Conservation (phyloP, 1,140 invertebrate genomes). For the Brachionus paranguensis region DNA sequence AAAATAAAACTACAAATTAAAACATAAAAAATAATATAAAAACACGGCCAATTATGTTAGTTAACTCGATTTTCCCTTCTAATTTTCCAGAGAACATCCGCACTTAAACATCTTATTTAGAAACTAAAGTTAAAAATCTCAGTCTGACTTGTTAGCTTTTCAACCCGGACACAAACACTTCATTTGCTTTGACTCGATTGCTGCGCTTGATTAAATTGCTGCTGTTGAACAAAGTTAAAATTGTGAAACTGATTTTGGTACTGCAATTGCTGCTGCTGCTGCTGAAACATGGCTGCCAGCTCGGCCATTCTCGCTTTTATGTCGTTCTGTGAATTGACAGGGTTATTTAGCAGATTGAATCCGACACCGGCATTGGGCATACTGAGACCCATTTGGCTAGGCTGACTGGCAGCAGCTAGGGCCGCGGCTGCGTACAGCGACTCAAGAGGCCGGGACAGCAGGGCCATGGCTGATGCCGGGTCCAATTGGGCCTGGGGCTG, state of each 20-base stretch:
- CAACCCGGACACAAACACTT: background rate
- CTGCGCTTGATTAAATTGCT: conserved; percentile 5
- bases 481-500: background rate
- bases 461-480: background rate
- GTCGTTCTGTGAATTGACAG: background rate
- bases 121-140: background rate
- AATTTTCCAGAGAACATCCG: background rate
- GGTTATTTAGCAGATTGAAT: background rate
- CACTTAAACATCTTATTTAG: background rate
- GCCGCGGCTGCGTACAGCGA: conserved; percentile 6
- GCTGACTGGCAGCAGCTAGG: conserved; percentile 2
- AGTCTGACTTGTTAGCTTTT: background rate
- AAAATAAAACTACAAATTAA: conserved; percentile 2
- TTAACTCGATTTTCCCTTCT: background rate
- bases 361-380: background rate
- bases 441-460: background rate
- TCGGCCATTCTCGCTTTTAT: conserved; percentile 28
- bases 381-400: background rate
- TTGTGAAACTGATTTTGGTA: conserved; percentile 23
- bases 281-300: background rate
- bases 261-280: conserved; percentile 1
- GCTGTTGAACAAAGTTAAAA: conserved; percentile 23
- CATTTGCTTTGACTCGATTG: background rate
- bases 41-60: background rate
- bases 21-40: background rate